Evolutionary conservation across 2,113 vertebrate species (phyloP).

Genomic region (Potamarius usumacintae): DNA sequence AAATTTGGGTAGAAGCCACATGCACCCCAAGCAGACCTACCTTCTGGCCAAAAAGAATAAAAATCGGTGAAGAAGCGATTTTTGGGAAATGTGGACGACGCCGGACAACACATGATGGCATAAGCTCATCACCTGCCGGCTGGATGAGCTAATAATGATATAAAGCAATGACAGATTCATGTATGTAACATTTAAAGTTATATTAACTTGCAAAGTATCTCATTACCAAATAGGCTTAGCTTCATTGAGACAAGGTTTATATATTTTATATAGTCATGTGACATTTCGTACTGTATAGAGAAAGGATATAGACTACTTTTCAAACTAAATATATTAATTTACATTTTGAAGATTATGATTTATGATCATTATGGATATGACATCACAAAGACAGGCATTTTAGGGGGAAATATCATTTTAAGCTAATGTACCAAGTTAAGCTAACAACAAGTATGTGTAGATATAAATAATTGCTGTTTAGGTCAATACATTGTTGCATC

Average conservation of each 20-base stretch:
- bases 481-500: neutral
- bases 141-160: neutral
- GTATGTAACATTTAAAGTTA: neutral
- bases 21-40: no score
- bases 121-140: no score
- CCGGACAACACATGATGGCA: no score
- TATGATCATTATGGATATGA: neutral
- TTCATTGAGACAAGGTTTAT: neutral
- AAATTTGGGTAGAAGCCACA: no score
- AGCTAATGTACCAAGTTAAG: neutral
- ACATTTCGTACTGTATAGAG: neutral
- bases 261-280: neutral
- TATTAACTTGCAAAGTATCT: neutral
- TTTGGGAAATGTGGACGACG: no score
- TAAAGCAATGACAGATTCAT: neutral
- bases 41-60: no score
- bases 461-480: neutral
- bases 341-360: neutral
- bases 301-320: neutral
- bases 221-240: neutral
- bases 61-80: no score
- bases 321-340: neutral
- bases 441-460: neutral
- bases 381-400: neutral
- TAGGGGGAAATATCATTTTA: neutral